Conservation (phyloP, 2,888 invertebrate species). For the Allygus modestus region DNA sequence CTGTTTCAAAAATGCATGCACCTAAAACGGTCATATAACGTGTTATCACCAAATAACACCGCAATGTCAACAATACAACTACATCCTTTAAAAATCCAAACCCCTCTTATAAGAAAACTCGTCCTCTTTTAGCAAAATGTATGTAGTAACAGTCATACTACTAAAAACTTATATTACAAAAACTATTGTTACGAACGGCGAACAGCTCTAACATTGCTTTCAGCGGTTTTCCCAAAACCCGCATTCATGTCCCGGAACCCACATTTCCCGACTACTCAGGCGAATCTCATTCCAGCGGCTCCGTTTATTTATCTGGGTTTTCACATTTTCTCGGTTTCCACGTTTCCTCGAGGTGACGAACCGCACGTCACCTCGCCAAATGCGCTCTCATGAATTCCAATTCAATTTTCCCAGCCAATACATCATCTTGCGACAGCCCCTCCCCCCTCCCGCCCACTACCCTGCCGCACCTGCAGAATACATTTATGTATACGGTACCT, state of each 20-base stretch:
- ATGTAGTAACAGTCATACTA: too few species aligned
- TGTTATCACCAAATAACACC: too few species aligned
- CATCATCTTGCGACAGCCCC: slow-evolving; percentile 38
- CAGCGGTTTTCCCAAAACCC: too few species aligned
- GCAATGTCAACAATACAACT: too few species aligned
- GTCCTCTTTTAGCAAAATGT: too few species aligned
- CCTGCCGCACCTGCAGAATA: slow-evolving; percentile 6
- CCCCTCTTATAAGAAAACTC: too few species aligned
- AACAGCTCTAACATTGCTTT: too few species aligned
- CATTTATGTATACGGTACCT: slow-evolving; percentile 31
- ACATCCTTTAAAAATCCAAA: too few species aligned
- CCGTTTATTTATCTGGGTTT: slow-evolving; percentile 36
- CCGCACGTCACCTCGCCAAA: slow-evolving; percentile 48
- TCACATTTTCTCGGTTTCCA: slow-evolving; percentile 25
- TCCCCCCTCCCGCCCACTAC: not conserved
- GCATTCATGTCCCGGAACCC: not conserved
- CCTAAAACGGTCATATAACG: too few species aligned
- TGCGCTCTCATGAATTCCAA: slow-evolving; percentile 56
- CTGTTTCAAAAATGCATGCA: too few species aligned
- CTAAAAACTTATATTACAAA: too few species aligned
- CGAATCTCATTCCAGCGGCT: slow-evolving; percentile 19
- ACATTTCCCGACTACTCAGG: slow-evolving; percentile 2
- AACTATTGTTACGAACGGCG: too few species aligned
- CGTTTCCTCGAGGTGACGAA: slow-evolving; percentile 34
- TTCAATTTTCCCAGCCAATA: slow-evolving; percentile 57